Base-by-base conservation (phyloP, 2,113 vertebrate genomes). In the Upupa epops region DNA sequence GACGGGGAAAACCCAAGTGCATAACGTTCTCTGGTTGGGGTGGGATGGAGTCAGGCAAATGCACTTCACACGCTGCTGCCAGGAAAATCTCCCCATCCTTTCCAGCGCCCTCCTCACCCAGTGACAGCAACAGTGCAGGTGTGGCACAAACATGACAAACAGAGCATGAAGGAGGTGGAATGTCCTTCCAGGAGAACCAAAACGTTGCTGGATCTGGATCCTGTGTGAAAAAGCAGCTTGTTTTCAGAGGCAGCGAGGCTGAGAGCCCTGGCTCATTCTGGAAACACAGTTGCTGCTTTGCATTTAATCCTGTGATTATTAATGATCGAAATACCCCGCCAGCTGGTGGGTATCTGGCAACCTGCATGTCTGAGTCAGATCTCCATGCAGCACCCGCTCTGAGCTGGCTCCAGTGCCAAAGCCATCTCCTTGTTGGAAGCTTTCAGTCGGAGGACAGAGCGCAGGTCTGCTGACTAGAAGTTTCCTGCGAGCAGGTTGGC, bases 281-380 rank as follows among this genome's bases (percentile, higher is more conserved):
- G 83, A 80, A 80, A 59, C 32, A 32, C 1, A 4, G 24, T 28
- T 45, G 69, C 45, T 68, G 29, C 52, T 80, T 92, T 89, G 31
- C 72, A n/a, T 66, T 95, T 87, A 76, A 73, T 92, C 63, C 40
- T 61, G 42, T 8, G 4, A 21, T 94, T 94, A 88, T 51, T 87
- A 77, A 89, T 77, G 68, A 77, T 21, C 5, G 11, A 80, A 93
- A 59, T 48, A 52, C 60, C 76, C 42, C 76, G 68, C 78, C 87
- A 94, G 75, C 78, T 73, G 71, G 64, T 79, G 42, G 59, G 40
- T 83, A 92, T 85, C 92, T 91, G 92, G 81, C 81, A 92, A 90
- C 83, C n/a, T 60, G 73, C 10, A 5, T 0, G 0, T 40, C 77
- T 92, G 87, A 95, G 72, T 91, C 89, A 94, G 68, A 77, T 74